Base-by-base conservation (phyloP, 2,113 vertebrate species). In the Prietella phreatophila region DNA sequence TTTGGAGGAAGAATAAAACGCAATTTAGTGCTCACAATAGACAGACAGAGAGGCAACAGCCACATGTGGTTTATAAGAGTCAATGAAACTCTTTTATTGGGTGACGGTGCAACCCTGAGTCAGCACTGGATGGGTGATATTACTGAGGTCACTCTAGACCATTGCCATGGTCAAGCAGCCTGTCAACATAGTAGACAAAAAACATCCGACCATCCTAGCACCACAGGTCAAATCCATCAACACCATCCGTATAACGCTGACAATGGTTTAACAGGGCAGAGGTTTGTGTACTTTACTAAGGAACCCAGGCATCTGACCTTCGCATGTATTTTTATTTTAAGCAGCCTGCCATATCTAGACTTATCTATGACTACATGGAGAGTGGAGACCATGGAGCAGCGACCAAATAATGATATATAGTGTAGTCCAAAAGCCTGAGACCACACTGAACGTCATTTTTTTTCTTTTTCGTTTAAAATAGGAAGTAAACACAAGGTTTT, bases 91-190 rank as follows among this genome's bases (percentile, higher is more conserved):
- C 80, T 83, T 89, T 88, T 92, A 89, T 69, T 30, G 42, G 83
- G 55, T 80, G 73, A 75, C 76, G 86, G 30, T 83, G 85, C 69
- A 22, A 65, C 84, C 85, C 79, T 55, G 75, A 82, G 84, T 92
- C 87, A 88, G 25, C 33, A 86, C 65, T 83, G 71, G 69, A 42
- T 79, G 82, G 80, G 58, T 42, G 73, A 84, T 53, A 87, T 81
- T 42, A 85, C 73, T 22, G 81, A 71, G 75, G 87, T 89, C 88
- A 88, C 55, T 53, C 22, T 81, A 85, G 88, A 78, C 86, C 88
- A 91, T 71, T 88, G 90, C 90, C 90, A 91, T 60, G 90, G 90
- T 91, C 90, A 86, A 81, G 63, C 15, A n/a, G 82, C 42, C 33
- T 47, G 65, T 81, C 79, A 60, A 20, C n/a, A 42, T 27, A 69